Conservation (phyloP, 1,140 invertebrate species). For the Harlomillsia oculata region DNA sequence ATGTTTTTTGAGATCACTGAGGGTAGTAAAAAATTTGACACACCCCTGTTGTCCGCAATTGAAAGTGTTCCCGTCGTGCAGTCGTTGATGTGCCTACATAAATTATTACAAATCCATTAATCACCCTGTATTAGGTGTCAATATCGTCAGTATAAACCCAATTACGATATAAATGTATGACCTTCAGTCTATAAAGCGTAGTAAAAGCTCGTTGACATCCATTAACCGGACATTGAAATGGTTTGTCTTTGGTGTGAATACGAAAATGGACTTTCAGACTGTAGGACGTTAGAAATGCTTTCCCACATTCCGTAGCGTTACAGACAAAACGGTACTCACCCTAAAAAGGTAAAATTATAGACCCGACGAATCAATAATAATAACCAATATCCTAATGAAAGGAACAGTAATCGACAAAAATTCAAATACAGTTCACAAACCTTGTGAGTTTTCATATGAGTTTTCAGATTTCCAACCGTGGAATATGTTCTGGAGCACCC, state of each 20-base stretch:
- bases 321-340: conserved; percentile 92
- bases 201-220: conserved; percentile 89
- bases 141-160: no score
- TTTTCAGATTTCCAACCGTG: conserved; percentile 85
- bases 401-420: no score
- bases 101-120: no score
- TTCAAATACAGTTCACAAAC: conserved; percentile 45
- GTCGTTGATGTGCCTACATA: conserved; percentile 80
- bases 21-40: conserved; percentile 83
- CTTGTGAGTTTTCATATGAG: conserved; percentile 93
- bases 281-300: conserved; percentile 89
- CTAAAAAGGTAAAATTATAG: no score
- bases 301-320: conserved; percentile 72
- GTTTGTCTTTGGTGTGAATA: conserved; percentile 70
- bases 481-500: conserved; percentile 84
- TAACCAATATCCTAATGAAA: no score
- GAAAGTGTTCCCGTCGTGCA: conserved; percentile 91
- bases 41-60: conserved; percentile 77
- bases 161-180: neutral
- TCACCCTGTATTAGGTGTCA: conserved; percentile 16
- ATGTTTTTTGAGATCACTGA: conserved; percentile 89
- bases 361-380: no score
- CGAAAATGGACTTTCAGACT: conserved; percentile 64
- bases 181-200: conserved; percentile 64
- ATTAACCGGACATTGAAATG: conserved; percentile 43